These are phyloP conservation scores for Lathamus discolor DNA, from an alignment of 2,113 vertebrate genomes.

Conservation along the genomic window DNA sequence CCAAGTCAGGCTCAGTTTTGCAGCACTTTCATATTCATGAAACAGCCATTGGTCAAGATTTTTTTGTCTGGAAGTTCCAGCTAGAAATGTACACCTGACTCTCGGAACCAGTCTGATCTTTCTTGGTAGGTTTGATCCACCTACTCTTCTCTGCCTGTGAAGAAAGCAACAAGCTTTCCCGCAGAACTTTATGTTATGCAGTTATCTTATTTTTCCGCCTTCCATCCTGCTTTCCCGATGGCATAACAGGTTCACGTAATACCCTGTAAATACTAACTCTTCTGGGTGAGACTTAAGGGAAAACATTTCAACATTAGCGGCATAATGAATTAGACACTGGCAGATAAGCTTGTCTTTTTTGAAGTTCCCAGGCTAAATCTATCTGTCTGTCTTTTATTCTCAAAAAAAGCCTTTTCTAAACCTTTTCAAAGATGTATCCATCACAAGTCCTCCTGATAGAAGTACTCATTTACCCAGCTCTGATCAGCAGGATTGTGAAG, in stretches of 20 bases:
- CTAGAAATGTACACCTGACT: neutral
- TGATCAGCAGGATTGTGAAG: constrained; percentile 14
- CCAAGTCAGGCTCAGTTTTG: neutral
- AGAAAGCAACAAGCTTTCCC: neutral
- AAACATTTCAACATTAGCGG: neutral
- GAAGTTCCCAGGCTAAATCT: constrained; percentile 1
- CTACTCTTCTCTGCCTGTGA: neutral
- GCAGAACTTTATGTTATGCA: neutral
- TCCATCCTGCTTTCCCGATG: neutral
- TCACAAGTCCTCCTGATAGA: neutral
- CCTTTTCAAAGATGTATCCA: neutral
- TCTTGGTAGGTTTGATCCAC: neutral
- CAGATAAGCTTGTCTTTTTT: neutral
- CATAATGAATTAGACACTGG: neutral
- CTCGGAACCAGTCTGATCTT: neutral
- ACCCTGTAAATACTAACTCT: constrained; percentile 15
- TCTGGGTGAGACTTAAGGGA: neutral
- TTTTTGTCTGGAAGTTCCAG: neutral
- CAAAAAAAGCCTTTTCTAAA: constrained; percentile 27
- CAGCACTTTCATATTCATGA: neutral
- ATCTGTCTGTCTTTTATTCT: constrained; percentile 7
- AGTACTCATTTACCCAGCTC: constrained; percentile 16
- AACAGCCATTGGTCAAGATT: neutral
- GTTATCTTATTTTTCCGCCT: neutral
- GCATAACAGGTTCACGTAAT: neutral